Percentiles rank a stretch among this genome's conserved stretches.
Evolutionary conservation across 2,797 vertebrate genomes (phyloP).

Genomic region (Pampus argenteus): DNA sequence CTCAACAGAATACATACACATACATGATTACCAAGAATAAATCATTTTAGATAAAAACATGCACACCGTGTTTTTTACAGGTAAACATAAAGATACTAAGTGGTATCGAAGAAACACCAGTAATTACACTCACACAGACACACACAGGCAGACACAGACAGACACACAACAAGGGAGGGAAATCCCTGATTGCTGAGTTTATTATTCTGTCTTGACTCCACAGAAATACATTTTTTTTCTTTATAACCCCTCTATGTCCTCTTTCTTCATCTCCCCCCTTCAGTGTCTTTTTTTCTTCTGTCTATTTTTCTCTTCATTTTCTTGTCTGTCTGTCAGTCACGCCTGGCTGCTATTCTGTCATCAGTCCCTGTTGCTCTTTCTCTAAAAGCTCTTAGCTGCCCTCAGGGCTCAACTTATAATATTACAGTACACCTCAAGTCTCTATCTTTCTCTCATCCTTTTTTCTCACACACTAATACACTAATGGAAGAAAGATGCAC

Average conservation of each 20-base stretch:
- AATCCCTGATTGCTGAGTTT: conserved; percentile 71
- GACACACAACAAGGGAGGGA: conserved; percentile 48
- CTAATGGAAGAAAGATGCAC: conserved; percentile 66
- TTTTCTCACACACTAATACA: conserved; percentile 41
- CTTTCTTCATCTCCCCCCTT: conserved; percentile 26
- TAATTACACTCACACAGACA: conserved; percentile 56
- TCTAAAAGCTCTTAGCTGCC: conserved; percentile 78
- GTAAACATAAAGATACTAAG: conserved; percentile 64
- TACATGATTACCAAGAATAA: conserved; percentile 29
- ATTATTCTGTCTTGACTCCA: conserved; percentile 58
- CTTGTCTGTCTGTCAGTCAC: conserved; percentile 58
- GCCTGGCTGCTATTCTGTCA: conserved; percentile 71
- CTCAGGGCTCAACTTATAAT: conserved; percentile 76
- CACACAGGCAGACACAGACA: conserved; percentile 22
- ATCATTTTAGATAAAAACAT: conserved; percentile 15
- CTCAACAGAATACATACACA: conserved; percentile 31
- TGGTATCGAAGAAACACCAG: conserved; percentile 59
- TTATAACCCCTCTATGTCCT: conserved; percentile 15
- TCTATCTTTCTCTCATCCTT: conserved; percentile 36
- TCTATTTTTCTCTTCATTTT: conserved; percentile 39
- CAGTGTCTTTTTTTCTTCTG: conserved; percentile 17
- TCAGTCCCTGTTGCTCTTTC: conserved; percentile 73
- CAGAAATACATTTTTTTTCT: conserved; percentile 40
- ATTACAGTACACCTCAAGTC: conserved; percentile 71
- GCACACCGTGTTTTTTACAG: conserved; percentile 47